Evolutionary conservation across 2,113 vertebrate species (phyloP), one percentile per base, ranked within the genome.

Genomic region (Arvicanthis niloticus): DNA sequence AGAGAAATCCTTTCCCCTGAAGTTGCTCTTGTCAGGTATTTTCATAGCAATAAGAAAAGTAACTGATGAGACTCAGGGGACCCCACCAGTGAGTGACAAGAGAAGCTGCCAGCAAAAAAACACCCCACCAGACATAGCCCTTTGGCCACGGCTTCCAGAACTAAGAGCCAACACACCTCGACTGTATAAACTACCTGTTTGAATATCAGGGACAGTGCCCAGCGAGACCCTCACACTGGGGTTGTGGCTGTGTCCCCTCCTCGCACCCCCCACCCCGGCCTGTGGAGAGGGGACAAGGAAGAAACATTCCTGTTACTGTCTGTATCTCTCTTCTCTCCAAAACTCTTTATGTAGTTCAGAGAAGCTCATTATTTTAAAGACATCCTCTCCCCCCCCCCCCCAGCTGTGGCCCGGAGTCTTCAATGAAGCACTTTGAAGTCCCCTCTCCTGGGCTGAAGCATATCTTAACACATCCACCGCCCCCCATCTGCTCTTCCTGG

Each of bases 141-240:
- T 26, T 29, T 26, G n/a, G 7, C 17, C 51, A 21, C 1, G 15
- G 3, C n/a, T 65, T 82, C 65, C 65, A 42, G 45, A 34, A 62
- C 42, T 31, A 62, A 45, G 56, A 62, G 31, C 29, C 31, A 67
- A 16, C 37, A 60, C 2, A 17, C 65, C 51, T 82, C 4, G n/a
- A 3, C 29, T 81, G 19, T 81, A 5, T 21, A 2, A 9, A n/a
- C 29, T 34, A 3, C 11, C 40, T 37, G 10, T 34, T 65, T 48
- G 40, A 1, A 16, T 26, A 34, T 21, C 60, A 53, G 62, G 37
- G 34, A 58, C 53, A 82, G 80, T 3, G 11, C 78, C 75, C 42
- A 72, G 19, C 1, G 6, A 13, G 72, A 42, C 34, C 7, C 11
- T 78, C 31, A 15, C n/a, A 0, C 16, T 5, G 6, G 42, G 0